Base-by-base conservation (phyloP, 2,888 invertebrate genomes). In the Venustoraphidia nigricollis region DNA sequence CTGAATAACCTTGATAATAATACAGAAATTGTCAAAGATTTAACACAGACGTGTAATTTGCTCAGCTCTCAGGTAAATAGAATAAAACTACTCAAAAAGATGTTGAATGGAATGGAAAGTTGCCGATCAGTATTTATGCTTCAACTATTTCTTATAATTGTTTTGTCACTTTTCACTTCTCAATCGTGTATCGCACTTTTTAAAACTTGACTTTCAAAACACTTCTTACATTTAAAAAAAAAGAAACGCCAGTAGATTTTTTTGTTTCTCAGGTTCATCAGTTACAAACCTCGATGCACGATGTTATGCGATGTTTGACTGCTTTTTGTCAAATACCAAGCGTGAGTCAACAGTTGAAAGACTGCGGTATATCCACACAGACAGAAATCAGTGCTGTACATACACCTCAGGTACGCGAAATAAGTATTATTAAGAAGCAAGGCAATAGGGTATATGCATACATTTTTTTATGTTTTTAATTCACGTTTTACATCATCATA, bases 321-420 rank as follows among this genome's bases (percentile, higher is more conserved):
- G 64, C 70, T 53, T 72, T 75, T 53, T 62, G 63, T 57, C 65
- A 66, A 55, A 62, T 54, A 36, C 61, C 59, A 9, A 56, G 53
- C 10, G 51, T 62, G 34, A 56, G 55, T 36, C 59, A 58, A 41
- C 53, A 47, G 35, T 60, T 56, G 37, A 54, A 55, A 48, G 71
- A 71, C 51, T 66, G 70, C 50, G 77, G 74, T 10, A 73, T 73
- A 54, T 72, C 75, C 49, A 88, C 88, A 8, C 88, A 89, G 69
- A 88, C 88, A 0, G 88, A 88, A 68, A 80, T 88, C 55, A 72
- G 79, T 10, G 86, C 86, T 0, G 83, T 88, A 9, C 75, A 79
- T 57, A 85, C 86, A 6, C 87, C 87, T 8, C 81, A 81, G 69
- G 75, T 81, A 69, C 67, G 46, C 9, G n/a, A 42, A 17, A 14